Base-by-base conservation (phyloP, 2,888 invertebrate species). In the Ischnura elegans region DNA sequence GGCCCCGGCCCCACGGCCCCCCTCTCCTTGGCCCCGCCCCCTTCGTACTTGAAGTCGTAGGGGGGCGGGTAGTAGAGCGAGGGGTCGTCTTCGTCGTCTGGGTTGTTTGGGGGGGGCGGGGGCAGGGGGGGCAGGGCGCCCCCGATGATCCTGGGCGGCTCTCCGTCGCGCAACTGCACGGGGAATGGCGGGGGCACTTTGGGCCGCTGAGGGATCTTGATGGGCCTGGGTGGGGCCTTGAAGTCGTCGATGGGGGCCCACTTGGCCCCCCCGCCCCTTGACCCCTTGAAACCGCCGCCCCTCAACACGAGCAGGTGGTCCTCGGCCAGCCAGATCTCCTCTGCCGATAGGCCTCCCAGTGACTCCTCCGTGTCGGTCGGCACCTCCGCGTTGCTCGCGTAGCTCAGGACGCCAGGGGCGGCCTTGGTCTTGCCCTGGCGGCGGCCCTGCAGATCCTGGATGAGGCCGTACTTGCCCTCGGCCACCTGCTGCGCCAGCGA, bases 111-210 rank as follows among this genome's bases (percentile, higher is more conserved):
- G 96, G 96, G 95, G 10, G 94, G 93, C 93, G 94, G 43, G 93
- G 93, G 36, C 93, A 94, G 45, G 94, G 96, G 95, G 95, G 94
- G 36, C 16, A 95, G 95, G 87, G 95, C 95, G 94, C 96, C 95
- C 96, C 97, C 97, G 96, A 97, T 96, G 97, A 97, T 96, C 96
- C 96, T 97, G 96, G 98, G 97, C 96, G 98, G 98, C 95, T 98
- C 98, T 95, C 97, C 97, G 96, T 98, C 98, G 96, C 97, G 97
- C 96, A 98, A 97, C 96, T 98, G 98, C 96, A 98, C 98, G 95
- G 98, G 98, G 97, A 98, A 98, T 96, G 98, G 98, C 97, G 98
- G 98, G 96, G 98, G 98, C 95, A 98, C 97, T 96, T 66, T 94
- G 19, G 98, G 98, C 96, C 97, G 97, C 93, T 97, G 96, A 86